Percentiles rank a stretch among this genome's conserved stretches.
These are phyloP conservation scores for Menidia menidia DNA, from an alignment of 2,797 vertebrate species.

Conservation along the genomic window DNA sequence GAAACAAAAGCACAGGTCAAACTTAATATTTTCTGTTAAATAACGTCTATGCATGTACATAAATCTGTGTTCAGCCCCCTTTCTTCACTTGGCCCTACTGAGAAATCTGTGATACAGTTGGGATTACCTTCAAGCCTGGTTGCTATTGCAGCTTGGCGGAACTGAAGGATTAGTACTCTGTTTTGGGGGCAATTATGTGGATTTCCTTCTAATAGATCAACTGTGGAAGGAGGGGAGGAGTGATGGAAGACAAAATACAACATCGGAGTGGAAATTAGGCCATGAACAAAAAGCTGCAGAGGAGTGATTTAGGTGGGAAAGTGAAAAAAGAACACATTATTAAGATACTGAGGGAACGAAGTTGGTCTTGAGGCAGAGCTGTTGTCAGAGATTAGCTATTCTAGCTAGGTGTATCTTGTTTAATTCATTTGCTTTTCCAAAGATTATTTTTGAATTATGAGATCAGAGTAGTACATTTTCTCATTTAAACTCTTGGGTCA, in stretches of 20 bases:
- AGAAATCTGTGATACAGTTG: conserved; percentile 52
- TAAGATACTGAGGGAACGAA: conserved; percentile 24
- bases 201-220: conserved; percentile 69
- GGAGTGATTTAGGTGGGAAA: conserved; percentile 45
- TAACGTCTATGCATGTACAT: conserved; percentile 10
- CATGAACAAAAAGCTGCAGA: conserved; percentile 39
- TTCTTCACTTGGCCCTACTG: conserved; percentile 51
- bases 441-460: conserved; percentile 1
- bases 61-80: conserved; percentile 1
- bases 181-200: conserved; percentile 78
- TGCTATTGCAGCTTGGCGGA: conserved; percentile 40
- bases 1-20: background rate
- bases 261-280: conserved; percentile 49
- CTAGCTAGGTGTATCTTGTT: conserved; percentile 9
- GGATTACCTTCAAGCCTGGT: conserved; percentile 59
- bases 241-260: conserved; percentile 28
- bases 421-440: background rate
- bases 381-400: conserved; percentile 13
- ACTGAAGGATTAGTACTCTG: conserved; percentile 67
- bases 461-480: background rate
- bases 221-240: conserved; percentile 8
- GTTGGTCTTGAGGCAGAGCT: conserved; percentile 5
- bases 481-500: conserved; percentile 17
- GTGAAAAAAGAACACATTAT: conserved; percentile 28
- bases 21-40: background rate